These are phyloP conservation scores for Anoplolepis gracilipes DNA, from an alignment of 1,140 invertebrate species.

Conservation along the genomic window DNA sequence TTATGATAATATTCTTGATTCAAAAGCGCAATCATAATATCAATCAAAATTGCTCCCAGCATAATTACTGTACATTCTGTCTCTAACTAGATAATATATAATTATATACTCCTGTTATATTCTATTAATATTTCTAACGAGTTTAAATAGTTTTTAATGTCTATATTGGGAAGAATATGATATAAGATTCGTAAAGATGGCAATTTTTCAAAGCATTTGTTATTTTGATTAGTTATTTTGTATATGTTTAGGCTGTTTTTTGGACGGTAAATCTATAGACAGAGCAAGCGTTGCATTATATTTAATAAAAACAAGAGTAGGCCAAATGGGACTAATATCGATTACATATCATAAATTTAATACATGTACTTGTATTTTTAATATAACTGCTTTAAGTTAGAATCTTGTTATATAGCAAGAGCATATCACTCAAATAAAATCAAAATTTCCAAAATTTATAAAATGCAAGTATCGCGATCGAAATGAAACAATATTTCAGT, in stretches of 20 bases:
- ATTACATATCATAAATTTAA: slow-evolving; percentile 42
- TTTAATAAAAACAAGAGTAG: slow-evolving; percentile 43
- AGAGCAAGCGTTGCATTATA: slow-evolving; percentile 38
- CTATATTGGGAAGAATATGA: slow-evolving; percentile 26
- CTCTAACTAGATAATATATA: slow-evolving; percentile 35
- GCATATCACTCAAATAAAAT: slow-evolving; percentile 22
- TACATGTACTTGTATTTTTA: slow-evolving; percentile 23
- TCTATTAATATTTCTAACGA: slow-evolving; percentile 5
- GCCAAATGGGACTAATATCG: slow-evolving; percentile 38
- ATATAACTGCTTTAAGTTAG: slow-evolving; percentile 39
- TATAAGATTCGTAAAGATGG: slow-evolving; percentile 23
- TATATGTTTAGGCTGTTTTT: slow-evolving; percentile 46
- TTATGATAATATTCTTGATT: slow-evolving; percentile 1
- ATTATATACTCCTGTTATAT: slow-evolving; percentile 27
- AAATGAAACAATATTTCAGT: slow-evolving; percentile 50
- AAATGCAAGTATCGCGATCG: slow-evolving; percentile 67
- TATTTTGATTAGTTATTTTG: slow-evolving; percentile 54
- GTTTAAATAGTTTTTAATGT: slow-evolving; percentile 23
- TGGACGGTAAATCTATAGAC: slow-evolving; percentile 43
- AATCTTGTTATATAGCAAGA: slow-evolving; percentile 22
- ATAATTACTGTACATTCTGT: slow-evolving; percentile 29
- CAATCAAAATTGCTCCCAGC: slow-evolving; percentile 44
- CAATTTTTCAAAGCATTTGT: slow-evolving; percentile 41
- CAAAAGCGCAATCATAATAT: slow-evolving; percentile 3
- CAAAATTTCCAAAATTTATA: slow-evolving; percentile 39